These are phyloP conservation scores for Poicephalus meyeri DNA, from an alignment of 2,113 vertebrate species.

Conservation along the genomic window DNA sequence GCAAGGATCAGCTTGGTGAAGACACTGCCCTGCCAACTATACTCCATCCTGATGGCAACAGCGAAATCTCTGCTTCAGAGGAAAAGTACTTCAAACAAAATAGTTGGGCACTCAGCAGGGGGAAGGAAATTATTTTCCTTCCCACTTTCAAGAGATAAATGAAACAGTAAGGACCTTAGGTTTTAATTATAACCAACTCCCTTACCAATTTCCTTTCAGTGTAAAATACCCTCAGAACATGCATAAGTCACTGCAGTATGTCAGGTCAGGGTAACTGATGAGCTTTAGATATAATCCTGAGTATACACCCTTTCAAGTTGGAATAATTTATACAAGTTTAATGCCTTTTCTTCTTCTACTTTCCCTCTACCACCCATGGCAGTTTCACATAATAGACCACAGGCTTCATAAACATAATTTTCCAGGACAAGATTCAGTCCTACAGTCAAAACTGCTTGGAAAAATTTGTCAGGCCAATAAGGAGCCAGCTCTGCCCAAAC, in stretches of 20 bases:
- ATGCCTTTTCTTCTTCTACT: background rate
- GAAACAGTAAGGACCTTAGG: background rate
- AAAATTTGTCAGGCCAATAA: background rate
- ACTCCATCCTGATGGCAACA: fast-evolving
- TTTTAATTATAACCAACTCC: background rate
- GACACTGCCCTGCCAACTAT: background rate
- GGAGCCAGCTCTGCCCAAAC: background rate
- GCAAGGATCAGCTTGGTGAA: background rate
- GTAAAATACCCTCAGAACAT: background rate
- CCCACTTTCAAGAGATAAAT: background rate
- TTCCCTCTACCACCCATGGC: background rate
- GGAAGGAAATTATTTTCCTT: background rate
- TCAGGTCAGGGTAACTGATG: background rate
- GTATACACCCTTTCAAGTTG: background rate
- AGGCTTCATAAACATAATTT: fast-evolving
- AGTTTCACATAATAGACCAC: background rate
- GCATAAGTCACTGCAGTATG: background rate
- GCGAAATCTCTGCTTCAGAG: background rate
- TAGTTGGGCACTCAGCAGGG: background rate
- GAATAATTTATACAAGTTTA: background rate
- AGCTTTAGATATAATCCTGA: background rate
- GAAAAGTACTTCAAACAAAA: background rate
- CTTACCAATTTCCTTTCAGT: background rate
- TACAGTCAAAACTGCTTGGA: background rate
- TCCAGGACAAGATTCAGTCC: background rate